Percentiles rank a stretch among this genome's conserved stretches.
phyloP scores from a whole-genome alignment of 2,113 vertebrate species.

The Amblyopsis rosae region DNA sequence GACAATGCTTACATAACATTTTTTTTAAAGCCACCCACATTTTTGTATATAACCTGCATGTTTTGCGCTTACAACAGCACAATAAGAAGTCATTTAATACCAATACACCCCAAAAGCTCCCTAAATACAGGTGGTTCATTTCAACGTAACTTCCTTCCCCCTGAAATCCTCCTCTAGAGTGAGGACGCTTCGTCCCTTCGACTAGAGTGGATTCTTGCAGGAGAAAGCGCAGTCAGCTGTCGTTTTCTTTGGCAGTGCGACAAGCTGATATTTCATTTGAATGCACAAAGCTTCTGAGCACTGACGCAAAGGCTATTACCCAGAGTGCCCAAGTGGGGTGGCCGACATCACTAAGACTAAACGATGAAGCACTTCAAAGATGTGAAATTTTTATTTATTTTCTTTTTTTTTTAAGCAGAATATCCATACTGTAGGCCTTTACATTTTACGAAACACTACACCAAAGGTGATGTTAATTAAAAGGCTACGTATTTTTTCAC shows the following conservation, averaged over 20 bases:
- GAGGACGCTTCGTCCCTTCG: constrained; percentile 15
- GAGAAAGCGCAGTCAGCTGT: constrained; percentile 56
- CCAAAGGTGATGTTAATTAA: constrained; percentile 34
- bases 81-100: background rate
- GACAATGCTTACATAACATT: no score
- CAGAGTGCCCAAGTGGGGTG: constrained; percentile 66
- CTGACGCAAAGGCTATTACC: constrained; percentile 74
- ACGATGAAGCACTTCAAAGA: constrained; percentile 58
- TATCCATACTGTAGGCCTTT: constrained; percentile 20
- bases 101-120: no score
- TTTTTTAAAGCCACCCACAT: no score
- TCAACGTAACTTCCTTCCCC: constrained; percentile 44
- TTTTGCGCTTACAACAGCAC: background rate
- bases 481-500: background rate
- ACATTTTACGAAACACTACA: constrained; percentile 51
- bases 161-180: constrained; percentile 53
- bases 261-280: constrained; percentile 79
- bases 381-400: constrained; percentile 70
- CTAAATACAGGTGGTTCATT: constrained; percentile 25
- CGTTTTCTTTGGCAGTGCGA: constrained; percentile 64
- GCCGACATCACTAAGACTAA: constrained; percentile 44
- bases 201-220: constrained; percentile 53
- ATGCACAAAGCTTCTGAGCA: constrained; percentile 56
- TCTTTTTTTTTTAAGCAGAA: constrained; percentile 29
- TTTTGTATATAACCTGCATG: no score